These are phyloP conservation scores for Anorthoa munda DNA, from an alignment of 2,888 invertebrate species.

Conservation along the genomic window DNA sequence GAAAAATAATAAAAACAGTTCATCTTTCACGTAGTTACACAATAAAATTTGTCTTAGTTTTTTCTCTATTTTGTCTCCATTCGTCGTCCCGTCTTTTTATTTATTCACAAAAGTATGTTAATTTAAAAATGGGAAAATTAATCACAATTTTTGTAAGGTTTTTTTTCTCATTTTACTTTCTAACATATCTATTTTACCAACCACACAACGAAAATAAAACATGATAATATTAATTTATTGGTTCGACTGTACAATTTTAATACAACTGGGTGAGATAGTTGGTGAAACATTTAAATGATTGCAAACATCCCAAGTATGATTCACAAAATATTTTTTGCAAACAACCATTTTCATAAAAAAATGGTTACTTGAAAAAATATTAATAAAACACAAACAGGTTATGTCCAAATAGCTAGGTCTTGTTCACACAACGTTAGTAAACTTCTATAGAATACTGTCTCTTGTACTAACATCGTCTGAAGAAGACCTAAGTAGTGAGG, in stretches of 20 bases:
- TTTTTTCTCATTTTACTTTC: constrained; percentile 56
- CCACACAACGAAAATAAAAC: constrained; percentile 64
- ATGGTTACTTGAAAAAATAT: constrained; percentile 61
- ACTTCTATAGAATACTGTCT: constrained; percentile 41
- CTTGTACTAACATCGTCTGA: constrained; percentile 73
- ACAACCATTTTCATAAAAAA: constrained; percentile 35
- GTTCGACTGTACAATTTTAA: constrained; percentile 60
- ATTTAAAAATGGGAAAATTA: constrained; percentile 41
- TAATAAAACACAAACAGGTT: constrained; percentile 40
- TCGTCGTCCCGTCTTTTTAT: constrained; percentile 68
- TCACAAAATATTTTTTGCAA: constrained; percentile 63
- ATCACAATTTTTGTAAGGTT: constrained; percentile 35
- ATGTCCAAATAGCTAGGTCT: constrained; percentile 69
- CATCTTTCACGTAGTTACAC: constrained; percentile 89
- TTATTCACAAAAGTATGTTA: constrained; percentile 37
- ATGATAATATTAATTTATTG: constrained; percentile 52
- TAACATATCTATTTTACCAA: constrained; percentile 62
- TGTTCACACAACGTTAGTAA: constrained; percentile 75
- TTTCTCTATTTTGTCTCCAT: constrained; percentile 85
- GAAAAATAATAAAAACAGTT: constrained; percentile 91
- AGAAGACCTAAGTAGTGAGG: constrained; percentile 80
- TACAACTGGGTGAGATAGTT: constrained; percentile 48
- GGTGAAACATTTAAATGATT: constrained; percentile 50
- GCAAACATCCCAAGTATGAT: constrained; percentile 48
- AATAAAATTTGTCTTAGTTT: constrained; percentile 90